These are phyloP conservation scores for Branchellion lobata DNA, from an alignment of 2,888 invertebrate species.

Conservation along the genomic window DNA sequence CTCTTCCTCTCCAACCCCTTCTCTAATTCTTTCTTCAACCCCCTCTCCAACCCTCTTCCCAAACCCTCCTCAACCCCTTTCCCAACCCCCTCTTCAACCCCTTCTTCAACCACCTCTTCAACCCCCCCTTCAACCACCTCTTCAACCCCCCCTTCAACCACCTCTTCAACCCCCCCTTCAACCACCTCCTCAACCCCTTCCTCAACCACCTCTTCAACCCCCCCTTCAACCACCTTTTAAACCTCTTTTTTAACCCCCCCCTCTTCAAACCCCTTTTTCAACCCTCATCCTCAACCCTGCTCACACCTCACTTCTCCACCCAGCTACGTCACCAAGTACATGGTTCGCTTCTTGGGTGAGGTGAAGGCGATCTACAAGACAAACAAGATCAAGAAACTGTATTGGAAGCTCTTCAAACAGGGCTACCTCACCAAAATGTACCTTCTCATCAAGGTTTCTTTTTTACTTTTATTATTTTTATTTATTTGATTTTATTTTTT, in stretches of 20 bases:
- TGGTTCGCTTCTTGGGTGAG: slow-evolving; percentile 62
- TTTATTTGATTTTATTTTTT: no score
- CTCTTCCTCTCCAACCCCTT: no score
- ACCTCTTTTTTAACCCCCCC: no score
- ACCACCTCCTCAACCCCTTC: not conserved
- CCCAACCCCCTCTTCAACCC: not conserved
- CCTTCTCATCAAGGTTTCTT: slow-evolving; percentile 53
- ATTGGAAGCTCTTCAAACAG: slow-evolving; percentile 61
- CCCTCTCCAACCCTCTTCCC: not conserved
- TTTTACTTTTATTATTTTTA: no score
- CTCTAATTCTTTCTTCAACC: not conserved
- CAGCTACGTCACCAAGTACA: slow-evolving; percentile 57
- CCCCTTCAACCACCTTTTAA: not conserved
- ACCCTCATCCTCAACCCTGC: no score
- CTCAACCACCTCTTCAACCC: not conserved
- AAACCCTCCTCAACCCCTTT: not conserved
- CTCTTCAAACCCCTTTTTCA: no score
- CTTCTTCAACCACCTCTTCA: not conserved
- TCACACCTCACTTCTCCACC: no score
- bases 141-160: not conserved
- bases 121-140: not conserved
- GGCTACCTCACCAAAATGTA: slow-evolving; percentile 64
- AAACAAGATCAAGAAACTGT: slow-evolving; percentile 45
- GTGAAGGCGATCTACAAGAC: slow-evolving; percentile 55
- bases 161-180: not conserved